A percentile compares a stretch with the other conserved stretches of the same genome.
Evolutionary conservation across 2,113 vertebrate species (phyloP).

Genomic region (Kryptolebias marmoratus): DNA sequence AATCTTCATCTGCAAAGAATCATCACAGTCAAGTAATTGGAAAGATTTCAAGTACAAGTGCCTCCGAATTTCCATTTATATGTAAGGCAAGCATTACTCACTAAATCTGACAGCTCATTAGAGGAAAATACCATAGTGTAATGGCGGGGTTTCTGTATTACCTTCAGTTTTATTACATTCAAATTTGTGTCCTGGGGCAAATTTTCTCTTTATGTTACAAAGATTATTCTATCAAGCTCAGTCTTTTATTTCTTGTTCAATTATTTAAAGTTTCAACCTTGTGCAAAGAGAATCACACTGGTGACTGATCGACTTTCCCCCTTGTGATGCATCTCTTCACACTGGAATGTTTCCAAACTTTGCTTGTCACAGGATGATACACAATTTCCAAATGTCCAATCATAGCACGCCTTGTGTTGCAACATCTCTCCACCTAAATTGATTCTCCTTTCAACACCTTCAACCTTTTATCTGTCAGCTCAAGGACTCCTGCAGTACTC

Average conservation of each 20-base stretch:
- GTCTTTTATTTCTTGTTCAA: neutral
- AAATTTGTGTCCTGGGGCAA: neutral
- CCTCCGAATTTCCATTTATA: neutral
- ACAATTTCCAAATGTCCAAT: constrained; percentile 33
- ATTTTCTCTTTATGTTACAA: neutral
- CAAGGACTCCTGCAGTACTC: constrained; percentile 11
- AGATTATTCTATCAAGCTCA: neutral
- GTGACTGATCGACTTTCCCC: constrained; percentile 2
- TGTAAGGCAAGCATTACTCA: neutral
- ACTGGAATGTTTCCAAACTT: constrained; percentile 5
- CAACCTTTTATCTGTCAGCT: constrained; percentile 28
- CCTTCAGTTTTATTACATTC: neutral
- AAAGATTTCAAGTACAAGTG: neutral
- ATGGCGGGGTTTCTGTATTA: neutral
- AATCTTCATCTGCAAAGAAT: neutral
- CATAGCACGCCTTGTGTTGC: constrained; percentile 1
- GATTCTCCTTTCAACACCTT: constrained; percentile 17
- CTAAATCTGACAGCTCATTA: neutral
- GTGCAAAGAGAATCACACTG: neutral
- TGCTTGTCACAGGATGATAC: neutral
- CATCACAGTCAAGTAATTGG: neutral
- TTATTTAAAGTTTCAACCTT: constrained; percentile 4
- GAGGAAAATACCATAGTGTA: neutral
- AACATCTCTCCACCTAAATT: constrained; percentile 28
- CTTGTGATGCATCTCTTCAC: neutral